phyloP scores from a whole-genome alignment of 2,888 invertebrate species.

The Xylota sylvarum region DNA sequence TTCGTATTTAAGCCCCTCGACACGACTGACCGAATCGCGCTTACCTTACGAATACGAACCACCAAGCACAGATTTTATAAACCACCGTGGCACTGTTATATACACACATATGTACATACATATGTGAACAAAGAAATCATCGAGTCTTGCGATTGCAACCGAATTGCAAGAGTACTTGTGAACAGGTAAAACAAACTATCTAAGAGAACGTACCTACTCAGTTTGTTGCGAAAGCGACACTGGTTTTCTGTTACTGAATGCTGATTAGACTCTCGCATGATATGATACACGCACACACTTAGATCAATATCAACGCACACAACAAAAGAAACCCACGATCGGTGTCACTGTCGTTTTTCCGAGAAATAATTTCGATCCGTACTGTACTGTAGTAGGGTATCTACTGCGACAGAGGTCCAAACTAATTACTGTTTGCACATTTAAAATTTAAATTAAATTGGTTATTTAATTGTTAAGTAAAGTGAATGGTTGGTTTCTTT shows the following conservation, averaged over 20 bases:
- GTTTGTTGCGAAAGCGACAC: slow-evolving; percentile 44
- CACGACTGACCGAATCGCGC: slow-evolving; percentile 56
- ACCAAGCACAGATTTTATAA: slow-evolving; percentile 18
- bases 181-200: slow-evolving; percentile 46
- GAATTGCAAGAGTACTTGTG: slow-evolving; percentile 27
- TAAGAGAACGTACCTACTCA: slow-evolving; percentile 41
- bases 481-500: neutral
- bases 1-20: slow-evolving; percentile 64
- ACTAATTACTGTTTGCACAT: slow-evolving; percentile 6
- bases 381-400: slow-evolving; percentile 64
- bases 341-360: slow-evolving; percentile 46
- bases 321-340: slow-evolving; percentile 34
- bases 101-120: neutral
- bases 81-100: slow-evolving; percentile 32
- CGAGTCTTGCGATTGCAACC: neutral
- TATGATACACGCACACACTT: slow-evolving; percentile 10
- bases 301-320: neutral
- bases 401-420: neutral
- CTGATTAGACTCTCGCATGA: slow-evolving; percentile 34
- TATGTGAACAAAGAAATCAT: slow-evolving; percentile 43
- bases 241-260: slow-evolving; percentile 21
- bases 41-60: slow-evolving; percentile 31
- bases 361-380: slow-evolving; percentile 18
- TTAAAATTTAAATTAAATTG: slow-evolving; percentile 17
- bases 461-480: slow-evolving; percentile 1